Conservation (phyloP, 2,113 vertebrate species). For the Porphyrio hochstetteri region DNA sequence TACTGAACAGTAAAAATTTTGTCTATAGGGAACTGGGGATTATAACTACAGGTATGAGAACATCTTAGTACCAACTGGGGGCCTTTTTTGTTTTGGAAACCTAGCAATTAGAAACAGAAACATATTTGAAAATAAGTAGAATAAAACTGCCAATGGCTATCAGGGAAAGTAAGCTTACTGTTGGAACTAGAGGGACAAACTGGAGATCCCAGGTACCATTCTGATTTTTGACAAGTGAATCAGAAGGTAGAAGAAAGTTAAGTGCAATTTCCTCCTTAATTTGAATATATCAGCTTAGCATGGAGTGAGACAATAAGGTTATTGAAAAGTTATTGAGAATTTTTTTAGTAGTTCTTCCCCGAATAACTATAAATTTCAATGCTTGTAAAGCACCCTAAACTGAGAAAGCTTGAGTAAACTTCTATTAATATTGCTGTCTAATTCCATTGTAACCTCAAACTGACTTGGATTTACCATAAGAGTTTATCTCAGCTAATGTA, state of each 20-base stretch:
- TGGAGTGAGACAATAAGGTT: neutral
- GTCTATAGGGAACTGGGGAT: neutral
- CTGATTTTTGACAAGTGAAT: neutral
- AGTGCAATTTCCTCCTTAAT: neutral
- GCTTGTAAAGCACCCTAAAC: neutral
- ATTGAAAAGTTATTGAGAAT: neutral
- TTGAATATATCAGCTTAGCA: neutral
- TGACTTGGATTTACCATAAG: neutral
- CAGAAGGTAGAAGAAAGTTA: neutral
- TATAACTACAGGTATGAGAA: neutral
- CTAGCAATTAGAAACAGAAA: neutral
- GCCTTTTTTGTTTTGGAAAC: neutral
- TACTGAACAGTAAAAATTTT: neutral
- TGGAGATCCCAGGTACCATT: neutral
- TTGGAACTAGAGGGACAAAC: neutral
- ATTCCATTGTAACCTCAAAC: neutral
- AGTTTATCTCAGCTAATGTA: neutral
- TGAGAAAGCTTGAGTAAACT: neutral
- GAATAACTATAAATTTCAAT: neutral
- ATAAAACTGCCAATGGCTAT: neutral
- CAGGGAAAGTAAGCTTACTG: neutral
- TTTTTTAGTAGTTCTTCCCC: neutral
- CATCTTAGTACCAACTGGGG: neutral
- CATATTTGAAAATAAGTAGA: neutral
- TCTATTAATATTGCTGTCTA: neutral